These are phyloP conservation scores for Macropodus opercularis DNA, from an alignment of 2,797 vertebrate genomes.

Conservation along the genomic window DNA sequence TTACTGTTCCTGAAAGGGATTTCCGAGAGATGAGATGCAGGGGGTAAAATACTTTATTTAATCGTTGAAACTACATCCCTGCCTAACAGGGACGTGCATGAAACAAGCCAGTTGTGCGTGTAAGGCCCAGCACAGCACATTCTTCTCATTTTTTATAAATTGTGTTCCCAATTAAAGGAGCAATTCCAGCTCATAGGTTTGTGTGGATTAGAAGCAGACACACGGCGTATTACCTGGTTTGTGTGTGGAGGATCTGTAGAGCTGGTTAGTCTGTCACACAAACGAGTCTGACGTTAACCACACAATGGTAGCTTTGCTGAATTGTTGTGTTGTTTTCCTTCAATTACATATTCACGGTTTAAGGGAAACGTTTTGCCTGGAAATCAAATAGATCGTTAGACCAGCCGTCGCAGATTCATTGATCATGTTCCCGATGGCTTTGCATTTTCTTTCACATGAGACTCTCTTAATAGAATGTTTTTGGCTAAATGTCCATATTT, in stretches of 20 bases:
- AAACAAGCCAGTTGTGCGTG: conserved; percentile 27
- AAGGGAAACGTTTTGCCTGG: too few species aligned
- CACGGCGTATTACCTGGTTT: background rate
- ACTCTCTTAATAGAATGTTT: conserved; percentile 66
- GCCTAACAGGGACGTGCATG: conserved; percentile 28
- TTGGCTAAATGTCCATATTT: too few species aligned
- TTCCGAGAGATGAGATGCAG: conserved; percentile 35
- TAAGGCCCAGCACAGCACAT: conserved; percentile 2
- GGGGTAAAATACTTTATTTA: conserved; percentile 47
- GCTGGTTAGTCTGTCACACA: background rate
- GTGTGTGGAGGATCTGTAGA: too few species aligned
- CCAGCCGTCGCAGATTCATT: conserved; percentile 23
- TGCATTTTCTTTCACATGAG: conserved; percentile 50
- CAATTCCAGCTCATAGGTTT: too few species aligned
- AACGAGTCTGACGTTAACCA: too few species aligned
- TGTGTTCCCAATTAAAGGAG: too few species aligned
- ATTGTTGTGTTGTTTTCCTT: too few species aligned
- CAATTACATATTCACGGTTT: too few species aligned
- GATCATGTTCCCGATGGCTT: conserved; percentile 26
- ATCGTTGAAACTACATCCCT: conserved; percentile 40
- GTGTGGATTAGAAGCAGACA: background rate
- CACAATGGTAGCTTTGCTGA: too few species aligned
- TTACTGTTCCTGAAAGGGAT: conserved; percentile 42
- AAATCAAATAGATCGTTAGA: too few species aligned
- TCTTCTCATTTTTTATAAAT: background rate